phyloP scores from a whole-genome alignment of 2,888 invertebrate species.

The Eurytoma californica region DNA sequence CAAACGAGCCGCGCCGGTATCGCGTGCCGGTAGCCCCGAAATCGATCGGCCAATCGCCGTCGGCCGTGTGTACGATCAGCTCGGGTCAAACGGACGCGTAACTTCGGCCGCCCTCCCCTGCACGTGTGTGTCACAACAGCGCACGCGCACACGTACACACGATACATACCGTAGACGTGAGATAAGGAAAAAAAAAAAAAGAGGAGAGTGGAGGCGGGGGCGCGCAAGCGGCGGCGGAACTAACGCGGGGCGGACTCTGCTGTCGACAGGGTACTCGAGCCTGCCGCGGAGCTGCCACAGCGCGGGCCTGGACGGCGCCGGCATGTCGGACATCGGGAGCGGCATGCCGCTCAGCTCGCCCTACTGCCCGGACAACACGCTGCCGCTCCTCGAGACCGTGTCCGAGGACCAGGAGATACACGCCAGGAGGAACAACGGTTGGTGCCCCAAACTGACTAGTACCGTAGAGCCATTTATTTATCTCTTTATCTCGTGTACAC shows the following conservation, averaged over 20 bases:
- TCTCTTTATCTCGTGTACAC: too few species aligned
- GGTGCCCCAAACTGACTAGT: conserved; percentile 58
- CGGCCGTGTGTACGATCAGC: too few species aligned
- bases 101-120: too few species aligned
- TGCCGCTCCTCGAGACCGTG: conserved; percentile 81
- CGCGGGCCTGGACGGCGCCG: conserved; percentile 76
- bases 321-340: conserved; percentile 78
- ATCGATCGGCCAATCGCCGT: too few species aligned
- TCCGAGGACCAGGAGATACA: conserved; percentile 82
- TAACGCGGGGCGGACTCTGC: not conserved
- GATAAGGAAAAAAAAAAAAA: not conserved
- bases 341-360: conserved; percentile 78
- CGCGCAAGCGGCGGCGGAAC: not conserved
- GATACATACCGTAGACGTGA: not conserved
- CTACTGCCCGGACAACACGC: conserved; percentile 78
- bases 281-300: conserved; percentile 88
- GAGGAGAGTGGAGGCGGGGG: too few species aligned
- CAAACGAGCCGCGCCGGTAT: too few species aligned
- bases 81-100: too few species aligned
- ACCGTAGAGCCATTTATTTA: too few species aligned
- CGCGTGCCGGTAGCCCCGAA: too few species aligned
- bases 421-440: conserved; percentile 73
- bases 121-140: too few species aligned
- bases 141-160: too few species aligned
- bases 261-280: conserved; percentile 86